Conservation (phyloP, 2,797 vertebrate species). For the Calcarius lapponicus region DNA sequence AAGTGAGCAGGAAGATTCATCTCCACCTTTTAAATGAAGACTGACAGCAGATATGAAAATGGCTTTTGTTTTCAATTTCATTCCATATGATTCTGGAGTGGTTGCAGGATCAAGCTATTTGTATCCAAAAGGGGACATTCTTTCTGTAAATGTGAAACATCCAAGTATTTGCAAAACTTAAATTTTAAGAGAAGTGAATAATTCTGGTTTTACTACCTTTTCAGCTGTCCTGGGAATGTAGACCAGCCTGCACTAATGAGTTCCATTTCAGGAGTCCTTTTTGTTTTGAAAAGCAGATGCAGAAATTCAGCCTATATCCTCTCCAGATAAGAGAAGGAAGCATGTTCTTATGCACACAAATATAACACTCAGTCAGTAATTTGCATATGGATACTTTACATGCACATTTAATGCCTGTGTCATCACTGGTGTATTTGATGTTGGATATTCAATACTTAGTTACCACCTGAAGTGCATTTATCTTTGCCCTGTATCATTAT, state of each 20-base stretch:
- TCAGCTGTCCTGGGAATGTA: constrained; percentile 7
- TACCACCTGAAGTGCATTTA: background rate
- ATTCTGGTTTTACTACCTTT: constrained; percentile 35
- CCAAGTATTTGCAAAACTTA: constrained; percentile 24
- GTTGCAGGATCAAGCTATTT: constrained; percentile 38
- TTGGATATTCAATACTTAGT: background rate
- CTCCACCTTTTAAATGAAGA: constrained; percentile 46
- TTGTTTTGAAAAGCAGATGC: constrained; percentile 38
- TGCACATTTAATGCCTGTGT: background rate
- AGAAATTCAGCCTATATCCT: background rate
- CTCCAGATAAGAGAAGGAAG: constrained; percentile 17
- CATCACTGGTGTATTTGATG: background rate
- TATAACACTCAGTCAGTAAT: background rate
- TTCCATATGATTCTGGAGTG: constrained; percentile 20
- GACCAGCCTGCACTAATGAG: constrained; percentile 1
- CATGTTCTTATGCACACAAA: background rate
- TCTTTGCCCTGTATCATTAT: background rate
- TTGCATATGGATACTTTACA: background rate
- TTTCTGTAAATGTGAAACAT: constrained; percentile 24
- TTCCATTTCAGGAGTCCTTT: constrained; percentile 30
- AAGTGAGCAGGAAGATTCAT: constrained; percentile 3
- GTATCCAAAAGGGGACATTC: constrained; percentile 15
- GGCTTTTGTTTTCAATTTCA: constrained; percentile 55
- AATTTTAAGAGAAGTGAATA: constrained; percentile 13
- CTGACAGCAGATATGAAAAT: constrained; percentile 27